Evolutionary conservation across 2,888 invertebrate species (phyloP).

Genomic region (Melanostoma scalare): DNA sequence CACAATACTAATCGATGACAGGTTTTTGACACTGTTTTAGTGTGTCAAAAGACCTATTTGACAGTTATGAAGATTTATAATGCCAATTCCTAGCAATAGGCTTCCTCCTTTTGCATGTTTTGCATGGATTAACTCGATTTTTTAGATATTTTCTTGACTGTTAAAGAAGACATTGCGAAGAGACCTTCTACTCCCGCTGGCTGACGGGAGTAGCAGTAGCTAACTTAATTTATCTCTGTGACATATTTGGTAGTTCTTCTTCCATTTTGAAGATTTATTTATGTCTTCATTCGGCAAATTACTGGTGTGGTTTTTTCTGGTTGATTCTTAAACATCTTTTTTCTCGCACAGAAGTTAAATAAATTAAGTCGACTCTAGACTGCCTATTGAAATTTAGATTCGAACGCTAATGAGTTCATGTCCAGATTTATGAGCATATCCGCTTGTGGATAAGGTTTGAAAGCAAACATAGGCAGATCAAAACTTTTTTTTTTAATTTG

Average conservation of each 20-base stretch:
- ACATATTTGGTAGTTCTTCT: not conserved
- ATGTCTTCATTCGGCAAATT: conserved; percentile 25
- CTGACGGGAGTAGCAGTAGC: no score
- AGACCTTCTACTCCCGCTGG: no score
- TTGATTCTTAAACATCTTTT: conserved; percentile 40
- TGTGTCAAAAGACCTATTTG: conserved; percentile 40
- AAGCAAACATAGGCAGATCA: not conserved
- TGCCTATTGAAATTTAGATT: conserved; percentile 63
- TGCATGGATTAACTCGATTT: conserved; percentile 17
- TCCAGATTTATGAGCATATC: conserved; percentile 33
- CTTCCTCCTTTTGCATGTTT: conserved; percentile 6
- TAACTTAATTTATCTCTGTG: not conserved
- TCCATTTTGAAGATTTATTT: conserved; percentile 26
- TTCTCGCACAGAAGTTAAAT: conserved; percentile 64
- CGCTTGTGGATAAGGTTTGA: conserved; percentile 6
- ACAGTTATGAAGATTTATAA: conserved; percentile 36
- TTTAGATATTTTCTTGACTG: conserved; percentile 9
- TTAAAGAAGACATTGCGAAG: not conserved
- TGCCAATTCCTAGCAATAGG: conserved; percentile 17
- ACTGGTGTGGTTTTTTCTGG: conserved; percentile 16
- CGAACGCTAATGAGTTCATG: conserved; percentile 43
- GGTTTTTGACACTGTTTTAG: conserved; percentile 14
- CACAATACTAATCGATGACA: conserved; percentile 48
- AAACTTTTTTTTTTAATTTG: no score
- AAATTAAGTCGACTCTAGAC: conserved; percentile 45